A percentile compares a stretch with the other conserved stretches of the same genome.
These are phyloP conservation scores for Cosmorhoe ocellata DNA, from an alignment of 2,888 invertebrate genomes.

Conservation along the genomic window DNA sequence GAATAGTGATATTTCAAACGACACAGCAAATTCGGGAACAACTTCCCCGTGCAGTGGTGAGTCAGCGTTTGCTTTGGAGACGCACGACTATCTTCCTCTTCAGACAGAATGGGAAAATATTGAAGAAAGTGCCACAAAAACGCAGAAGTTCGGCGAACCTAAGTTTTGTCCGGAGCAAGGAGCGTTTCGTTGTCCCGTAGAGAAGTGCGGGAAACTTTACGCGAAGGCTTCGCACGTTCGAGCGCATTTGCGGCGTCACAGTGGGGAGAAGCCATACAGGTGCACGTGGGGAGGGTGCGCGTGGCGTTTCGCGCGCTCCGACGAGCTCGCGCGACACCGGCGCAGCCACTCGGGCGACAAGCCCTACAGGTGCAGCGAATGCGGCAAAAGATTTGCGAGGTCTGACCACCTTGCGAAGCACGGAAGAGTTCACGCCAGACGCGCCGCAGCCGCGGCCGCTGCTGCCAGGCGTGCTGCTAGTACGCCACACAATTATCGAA, in stretches of 20 bases:
- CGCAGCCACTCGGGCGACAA: slow-evolving; percentile 98
- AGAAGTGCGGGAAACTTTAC: slow-evolving; percentile 90
- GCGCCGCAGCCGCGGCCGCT: slow-evolving; percentile 66
- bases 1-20: slow-evolving; percentile 59
- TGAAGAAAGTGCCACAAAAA: slow-evolving; percentile 47
- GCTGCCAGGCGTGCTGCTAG: slow-evolving; percentile 43
- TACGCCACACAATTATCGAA: slow-evolving; percentile 36
- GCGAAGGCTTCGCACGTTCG: slow-evolving; percentile 95
- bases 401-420: slow-evolving; percentile 98
- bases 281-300: slow-evolving; percentile 91
- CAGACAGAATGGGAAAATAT: slow-evolving; percentile 41
- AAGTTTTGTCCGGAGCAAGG: slow-evolving; percentile 75
- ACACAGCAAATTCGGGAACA: slow-evolving; percentile 49
- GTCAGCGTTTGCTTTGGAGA: slow-evolving; percentile 51
- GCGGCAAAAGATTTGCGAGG: slow-evolving; percentile 94
- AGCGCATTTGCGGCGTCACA: slow-evolving; percentile 93
- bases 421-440: slow-evolving; percentile 90
- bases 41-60: slow-evolving; percentile 52
- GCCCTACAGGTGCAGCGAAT: slow-evolving; percentile 94
- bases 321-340: slow-evolving; percentile 95
- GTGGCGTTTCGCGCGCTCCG: slow-evolving; percentile 97
- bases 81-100: slow-evolving; percentile 47
- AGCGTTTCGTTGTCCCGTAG: slow-evolving; percentile 86
- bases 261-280: slow-evolving; percentile 89
- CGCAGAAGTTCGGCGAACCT: slow-evolving; percentile 67